phyloP scores from a whole-genome alignment of 2,113 vertebrate genomes.

The Tachuris rubrigastra region DNA sequence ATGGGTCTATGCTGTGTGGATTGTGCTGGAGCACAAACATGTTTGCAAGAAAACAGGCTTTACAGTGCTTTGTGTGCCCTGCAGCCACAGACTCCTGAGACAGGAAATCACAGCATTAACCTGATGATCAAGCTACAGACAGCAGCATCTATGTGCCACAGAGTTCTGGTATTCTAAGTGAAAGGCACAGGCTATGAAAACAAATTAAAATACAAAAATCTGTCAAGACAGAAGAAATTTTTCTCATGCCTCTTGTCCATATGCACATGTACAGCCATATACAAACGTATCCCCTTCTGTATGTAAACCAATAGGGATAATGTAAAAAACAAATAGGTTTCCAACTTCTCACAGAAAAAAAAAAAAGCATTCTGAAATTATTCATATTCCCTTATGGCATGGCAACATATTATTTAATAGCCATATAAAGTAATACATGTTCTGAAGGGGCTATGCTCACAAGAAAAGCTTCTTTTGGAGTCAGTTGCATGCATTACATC shows the following conservation, averaged over 20 bases:
- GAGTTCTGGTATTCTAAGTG: not conserved
- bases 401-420: not conserved
- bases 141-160: not conserved
- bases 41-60: constrained; percentile 7
- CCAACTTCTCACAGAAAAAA: not conserved
- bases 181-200: not conserved
- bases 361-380: not conserved
- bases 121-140: not conserved
- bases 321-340: not conserved
- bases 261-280: not conserved
- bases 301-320: not conserved
- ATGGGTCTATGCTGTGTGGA: not conserved
- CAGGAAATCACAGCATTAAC: constrained; percentile 21
- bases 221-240: not conserved
- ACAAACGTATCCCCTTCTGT: not conserved
- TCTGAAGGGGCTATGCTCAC: not conserved
- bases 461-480: constrained; percentile 25
- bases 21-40: not conserved
- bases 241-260: not conserved
- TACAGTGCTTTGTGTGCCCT: not conserved
- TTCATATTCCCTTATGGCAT: not conserved
- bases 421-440: not conserved
- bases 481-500: constrained; percentile 6
- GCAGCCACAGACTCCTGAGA: not conserved
- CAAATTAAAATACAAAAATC: not conserved